Evolutionary conservation across 1,140 invertebrate genomes (phyloP), one percentile per base, ranked within the genome.

Genomic region (Zaprionus taronus): DNA sequence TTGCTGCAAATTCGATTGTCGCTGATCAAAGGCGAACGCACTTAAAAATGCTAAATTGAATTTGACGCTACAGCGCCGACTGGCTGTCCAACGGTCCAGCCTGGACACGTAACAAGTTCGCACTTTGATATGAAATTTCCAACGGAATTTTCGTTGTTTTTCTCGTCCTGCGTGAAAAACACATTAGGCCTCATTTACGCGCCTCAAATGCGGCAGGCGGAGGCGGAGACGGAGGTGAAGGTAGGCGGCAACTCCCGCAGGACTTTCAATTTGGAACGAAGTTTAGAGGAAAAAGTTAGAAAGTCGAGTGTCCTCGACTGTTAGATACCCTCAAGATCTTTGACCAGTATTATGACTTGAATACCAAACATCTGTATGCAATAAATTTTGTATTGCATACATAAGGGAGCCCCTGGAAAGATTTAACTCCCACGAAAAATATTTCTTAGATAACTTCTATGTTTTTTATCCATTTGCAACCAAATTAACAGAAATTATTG

Each of bases 1-100:
- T 87, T 87, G 82, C 71, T 70, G 85, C 47, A 85, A 92, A 92
- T 92, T 92, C 91, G 87, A 92, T 92, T 92, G 91, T 92, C 82
- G 81, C 81, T 92, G 86, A 84, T 91, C 87, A 91, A 92, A 92
- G 87, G 91, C 78, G 84, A 85, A 91, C 91, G 91, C 91, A 92
- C 91, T 92, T 92, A 91, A 92, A 92, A 92, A 92, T 91, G 83
- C 91, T 92, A 92, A 92, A 92, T 92, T 92, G 76, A 92, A 92
- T 92, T 92, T 92, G 91, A 85, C 83, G 91, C 83, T 83, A 87
- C 87, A 90, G 81, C 77, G 76, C 81, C 71, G 79, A 74, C 58
- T 36, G 34, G 38, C 44, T 53, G 57, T 56, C 76, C 66, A n/a
- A 14, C 57, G 47, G 31, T 55, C 47, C 38, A 36, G 61, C 26